Base-by-base conservation (phyloP, 2,888 invertebrate species). In the Tuta absoluta region DNA sequence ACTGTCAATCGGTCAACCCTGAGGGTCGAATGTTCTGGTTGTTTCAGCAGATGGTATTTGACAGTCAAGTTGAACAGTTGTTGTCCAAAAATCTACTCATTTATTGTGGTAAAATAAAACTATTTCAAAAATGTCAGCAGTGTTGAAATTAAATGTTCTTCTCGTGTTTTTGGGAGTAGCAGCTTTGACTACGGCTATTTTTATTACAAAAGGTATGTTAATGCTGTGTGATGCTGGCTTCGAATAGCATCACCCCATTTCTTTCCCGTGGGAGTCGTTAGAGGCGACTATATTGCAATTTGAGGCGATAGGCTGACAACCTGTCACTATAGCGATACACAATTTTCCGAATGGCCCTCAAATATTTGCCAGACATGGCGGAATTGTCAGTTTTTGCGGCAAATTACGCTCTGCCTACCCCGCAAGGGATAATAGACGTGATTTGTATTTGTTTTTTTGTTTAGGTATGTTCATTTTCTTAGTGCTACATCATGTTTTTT, bases 121-220 rank as follows among this genome's bases (percentile, higher is more conserved):
- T 10, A 8, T 33, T 63, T 63, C 67, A 57, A 56, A 56, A 68
- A 77, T 76, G 76, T 67, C 69, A 33, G 68, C 65, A 45, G 63
- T 69, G 60, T 24, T 41, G 14, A 63, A 68, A 57, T 72, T 67
- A 48, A 70, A 75, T 68, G 66, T 77, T 33, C 63, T 80, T 37
- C 63, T 81, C 63, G 63, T 81, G 64, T 63, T 81, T 60, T 71
- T 78, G 8, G 72, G 74, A 63, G 72, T 76, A 49, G 70, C 77
- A 62, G 74, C 80, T 63, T 64, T 85, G 11, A 67, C 72, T 19
- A 71, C 74, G 12, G 79, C 75, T 19, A 74, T 89, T 65, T 89
- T 78, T 69, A 70, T 87, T 38, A 82, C 80, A 0, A 83, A 87
- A 76, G 89, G 90, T 90, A 73, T 74, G 82, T 69, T 37, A 11